Percentiles rank a stretch among this genome's conserved stretches.
phyloP scores from a whole-genome alignment of 2,113 vertebrate genomes.

The Chrysemys picta region DNA sequence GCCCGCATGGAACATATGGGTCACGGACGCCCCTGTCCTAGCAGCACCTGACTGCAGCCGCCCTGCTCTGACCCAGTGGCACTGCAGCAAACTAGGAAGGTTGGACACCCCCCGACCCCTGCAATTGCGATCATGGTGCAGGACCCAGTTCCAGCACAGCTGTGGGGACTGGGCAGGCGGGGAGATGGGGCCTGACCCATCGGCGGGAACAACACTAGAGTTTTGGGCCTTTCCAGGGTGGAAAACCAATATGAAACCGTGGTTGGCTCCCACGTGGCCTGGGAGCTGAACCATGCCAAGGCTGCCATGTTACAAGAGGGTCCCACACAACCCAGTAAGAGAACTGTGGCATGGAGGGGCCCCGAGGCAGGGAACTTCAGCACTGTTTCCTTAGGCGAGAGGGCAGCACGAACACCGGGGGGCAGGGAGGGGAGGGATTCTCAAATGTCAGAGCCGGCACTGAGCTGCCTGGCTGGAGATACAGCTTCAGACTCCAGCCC shows the following conservation, averaged over 20 bases:
- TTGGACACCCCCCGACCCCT: too few species aligned
- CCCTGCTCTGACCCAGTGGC: not conserved
- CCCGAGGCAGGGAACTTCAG: too few species aligned
- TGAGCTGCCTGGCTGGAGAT: too few species aligned
- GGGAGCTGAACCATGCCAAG: not conserved
- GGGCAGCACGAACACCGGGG: too few species aligned
- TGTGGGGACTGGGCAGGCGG: too few species aligned
- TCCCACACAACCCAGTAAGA: too few species aligned
- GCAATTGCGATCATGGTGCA: not conserved
- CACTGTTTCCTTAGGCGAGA: too few species aligned
- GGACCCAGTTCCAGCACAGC: not conserved
- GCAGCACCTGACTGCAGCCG: not conserved
- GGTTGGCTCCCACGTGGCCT: not conserved
- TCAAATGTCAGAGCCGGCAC: too few species aligned
- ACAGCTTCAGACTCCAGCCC: too few species aligned
- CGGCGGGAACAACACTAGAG: not conserved
- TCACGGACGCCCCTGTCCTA: not conserved
- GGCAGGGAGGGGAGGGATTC: too few species aligned
- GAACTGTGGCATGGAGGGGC: not conserved
- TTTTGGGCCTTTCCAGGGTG: not conserved
- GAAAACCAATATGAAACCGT: not conserved
- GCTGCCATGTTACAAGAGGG: not conserved
- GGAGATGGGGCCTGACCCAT: too few species aligned
- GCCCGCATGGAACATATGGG: not conserved
- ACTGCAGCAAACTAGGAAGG: not conserved